Conservation (phyloP, 1,140 invertebrate genomes). For the Drosophila sproati region DNA sequence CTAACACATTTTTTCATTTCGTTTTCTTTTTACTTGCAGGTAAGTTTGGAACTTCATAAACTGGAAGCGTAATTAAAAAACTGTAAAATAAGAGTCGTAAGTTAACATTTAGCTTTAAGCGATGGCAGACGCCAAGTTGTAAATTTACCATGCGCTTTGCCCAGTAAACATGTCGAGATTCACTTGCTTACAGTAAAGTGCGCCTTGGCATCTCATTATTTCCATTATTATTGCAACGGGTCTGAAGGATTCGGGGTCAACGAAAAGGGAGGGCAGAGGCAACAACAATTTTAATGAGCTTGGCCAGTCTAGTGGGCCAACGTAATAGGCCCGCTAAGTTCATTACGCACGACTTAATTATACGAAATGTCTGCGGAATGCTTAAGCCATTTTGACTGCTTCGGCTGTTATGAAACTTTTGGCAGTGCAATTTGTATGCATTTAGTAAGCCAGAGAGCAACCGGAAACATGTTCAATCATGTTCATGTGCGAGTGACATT, state of each 20-base stretch:
- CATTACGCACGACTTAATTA: slow-evolving; percentile 13
- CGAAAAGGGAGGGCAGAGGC: neutral
- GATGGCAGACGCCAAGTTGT: slow-evolving; percentile 24
- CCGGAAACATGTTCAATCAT: slow-evolving; percentile 59
- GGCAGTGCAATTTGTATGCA: slow-evolving; percentile 1
- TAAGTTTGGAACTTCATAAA: slow-evolving; percentile 16
- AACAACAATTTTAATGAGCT: slow-evolving; percentile 18
- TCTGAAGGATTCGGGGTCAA: too few relatives aligned
- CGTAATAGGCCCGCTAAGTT: slow-evolving; percentile 8
- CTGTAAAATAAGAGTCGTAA: slow-evolving; percentile 14
- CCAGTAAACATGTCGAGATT: slow-evolving; percentile 7
- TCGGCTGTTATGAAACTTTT: neutral
- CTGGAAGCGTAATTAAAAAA: neutral
- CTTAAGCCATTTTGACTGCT: neutral
- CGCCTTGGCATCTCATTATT: slow-evolving; percentile 6
- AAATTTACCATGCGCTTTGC: slow-evolving; percentile 10
- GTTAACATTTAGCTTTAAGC: slow-evolving; percentile 10
- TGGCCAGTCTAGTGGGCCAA: neutral
- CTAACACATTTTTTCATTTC: slow-evolving; percentile 1
- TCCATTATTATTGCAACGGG: slow-evolving; percentile 10
- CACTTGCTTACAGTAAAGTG: neutral
- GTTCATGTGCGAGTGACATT: slow-evolving; percentile 44
- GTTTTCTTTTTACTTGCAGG: slow-evolving; percentile 30
- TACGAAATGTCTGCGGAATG: neutral
- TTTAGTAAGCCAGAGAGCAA: slow-evolving; percentile 26